phyloP scores from a whole-genome alignment of 2,113 vertebrate genomes.

The Sciurus niger region DNA sequence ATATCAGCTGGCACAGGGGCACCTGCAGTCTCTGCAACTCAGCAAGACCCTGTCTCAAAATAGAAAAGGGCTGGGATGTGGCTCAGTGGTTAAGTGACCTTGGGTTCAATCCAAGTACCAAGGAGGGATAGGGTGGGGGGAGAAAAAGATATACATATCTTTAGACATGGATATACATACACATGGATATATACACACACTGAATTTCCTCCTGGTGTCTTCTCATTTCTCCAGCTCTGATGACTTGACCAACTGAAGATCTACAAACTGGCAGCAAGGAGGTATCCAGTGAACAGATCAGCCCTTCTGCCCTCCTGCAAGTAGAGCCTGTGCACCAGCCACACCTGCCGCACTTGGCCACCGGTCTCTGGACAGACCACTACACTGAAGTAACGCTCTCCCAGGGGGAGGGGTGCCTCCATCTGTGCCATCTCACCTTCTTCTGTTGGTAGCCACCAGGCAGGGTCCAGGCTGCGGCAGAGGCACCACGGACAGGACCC shows the following conservation, averaged over 20 bases:
- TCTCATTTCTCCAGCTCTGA: background rate
- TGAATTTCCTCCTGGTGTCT: background rate
- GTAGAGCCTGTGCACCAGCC: background rate
- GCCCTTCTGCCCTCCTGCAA: too few species aligned
- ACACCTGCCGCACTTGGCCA: background rate
- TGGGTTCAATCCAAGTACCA: too few species aligned
- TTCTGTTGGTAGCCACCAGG: background rate
- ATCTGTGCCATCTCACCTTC: background rate
- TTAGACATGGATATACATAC: too few species aligned
- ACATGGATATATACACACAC: background rate
- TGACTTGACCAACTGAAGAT: background rate
- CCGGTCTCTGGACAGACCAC: background rate
- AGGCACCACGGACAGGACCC: fast-evolving
- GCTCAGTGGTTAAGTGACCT: too few species aligned
- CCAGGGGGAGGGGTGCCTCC: background rate
- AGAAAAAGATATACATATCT: background rate
- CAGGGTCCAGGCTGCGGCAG: background rate
- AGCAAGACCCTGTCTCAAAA: too few species aligned
- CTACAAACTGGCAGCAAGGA: background rate
- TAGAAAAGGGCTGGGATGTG: too few species aligned
- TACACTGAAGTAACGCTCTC: background rate
- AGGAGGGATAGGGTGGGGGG: too few species aligned
- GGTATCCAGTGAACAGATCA: too few species aligned
- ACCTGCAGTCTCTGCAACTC: too few species aligned
- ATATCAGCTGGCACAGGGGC: too few species aligned